Evolutionary conservation across 2,797 vertebrate species (phyloP).

Genomic region (Phalanger gymnotis): DNA sequence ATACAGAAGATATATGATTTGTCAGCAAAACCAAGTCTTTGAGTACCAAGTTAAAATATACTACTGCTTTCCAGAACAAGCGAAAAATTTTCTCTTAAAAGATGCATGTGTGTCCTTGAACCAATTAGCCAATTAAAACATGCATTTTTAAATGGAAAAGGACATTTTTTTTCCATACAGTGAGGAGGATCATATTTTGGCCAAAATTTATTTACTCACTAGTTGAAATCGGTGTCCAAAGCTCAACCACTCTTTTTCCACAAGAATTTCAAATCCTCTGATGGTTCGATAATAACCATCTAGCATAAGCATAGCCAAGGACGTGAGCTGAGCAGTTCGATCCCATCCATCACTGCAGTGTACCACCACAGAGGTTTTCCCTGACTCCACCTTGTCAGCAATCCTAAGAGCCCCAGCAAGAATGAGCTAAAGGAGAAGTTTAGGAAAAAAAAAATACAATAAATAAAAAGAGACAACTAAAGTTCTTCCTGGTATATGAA

Average conservation of each 20-base stretch:
- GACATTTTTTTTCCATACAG: neutral
- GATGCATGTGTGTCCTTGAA: neutral
- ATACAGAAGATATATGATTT: neutral
- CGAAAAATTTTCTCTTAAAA: neutral
- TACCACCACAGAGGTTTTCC: constrained; percentile 96
- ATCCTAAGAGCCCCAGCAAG: constrained; percentile 95
- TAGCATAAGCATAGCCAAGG: constrained; percentile 96
- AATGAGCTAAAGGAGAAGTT: constrained; percentile 88
- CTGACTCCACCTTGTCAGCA: constrained; percentile 96
- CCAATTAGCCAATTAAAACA: neutral
- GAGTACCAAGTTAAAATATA: neutral
- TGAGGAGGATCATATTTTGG: neutral
- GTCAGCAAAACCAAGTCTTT: neutral
- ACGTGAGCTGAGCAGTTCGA: constrained; percentile 95
- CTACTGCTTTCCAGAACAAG: constrained; percentile 10
- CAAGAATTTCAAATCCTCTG: constrained; percentile 93
- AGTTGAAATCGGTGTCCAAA: constrained; percentile 97
- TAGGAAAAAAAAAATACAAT: neutral
- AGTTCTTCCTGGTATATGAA: neutral
- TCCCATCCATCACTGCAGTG: constrained; percentile 99
- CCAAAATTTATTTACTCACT: constrained; percentile 84
- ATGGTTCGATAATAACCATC: constrained; percentile 95
- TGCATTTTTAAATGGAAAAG: neutral
- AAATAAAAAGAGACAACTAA: neutral
- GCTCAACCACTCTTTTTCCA: constrained; percentile 99